phyloP scores from a whole-genome alignment of 35 echinoderm and acorn worm genomes.

The Chiridota heheva region DNA sequence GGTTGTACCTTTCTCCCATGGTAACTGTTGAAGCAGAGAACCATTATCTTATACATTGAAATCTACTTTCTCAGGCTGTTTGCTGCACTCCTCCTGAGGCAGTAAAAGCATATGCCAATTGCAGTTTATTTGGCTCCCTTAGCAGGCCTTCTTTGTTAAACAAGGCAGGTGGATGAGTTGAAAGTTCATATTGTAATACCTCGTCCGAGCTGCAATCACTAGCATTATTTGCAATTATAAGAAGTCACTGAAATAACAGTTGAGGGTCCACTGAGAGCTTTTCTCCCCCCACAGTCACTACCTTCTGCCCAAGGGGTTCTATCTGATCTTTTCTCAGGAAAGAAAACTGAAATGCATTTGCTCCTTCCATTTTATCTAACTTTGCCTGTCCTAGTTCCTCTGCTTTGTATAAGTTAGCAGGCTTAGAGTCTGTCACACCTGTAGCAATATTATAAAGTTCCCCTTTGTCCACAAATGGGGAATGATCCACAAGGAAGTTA shows the following conservation, averaged over 20 bases:
- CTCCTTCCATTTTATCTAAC: constrained; percentile 7
- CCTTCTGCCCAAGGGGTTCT: constrained; percentile 14
- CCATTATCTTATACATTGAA: too few species aligned
- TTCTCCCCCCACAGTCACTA: constrained; percentile 18
- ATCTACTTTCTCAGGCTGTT: too few species aligned
- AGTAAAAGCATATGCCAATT: too few species aligned
- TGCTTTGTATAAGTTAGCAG: constrained; percentile 7
- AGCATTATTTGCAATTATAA: constrained; percentile 3
- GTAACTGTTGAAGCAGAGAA: too few species aligned
- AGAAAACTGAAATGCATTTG: background rate
- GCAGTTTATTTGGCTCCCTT: too few species aligned
- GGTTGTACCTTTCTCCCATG: too few species aligned
- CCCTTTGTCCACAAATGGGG: constrained; percentile 25
- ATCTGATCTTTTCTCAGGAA: constrained; percentile 20
- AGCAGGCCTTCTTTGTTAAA: too few species aligned
- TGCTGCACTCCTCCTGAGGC: too few species aligned
- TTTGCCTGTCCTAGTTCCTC: constrained; percentile 10
- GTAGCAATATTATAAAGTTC: constrained; percentile 10
- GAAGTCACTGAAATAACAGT: constrained; percentile 30
- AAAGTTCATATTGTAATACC: too few species aligned
- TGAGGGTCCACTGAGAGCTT: constrained; percentile 14
- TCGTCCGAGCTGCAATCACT: too few species aligned
- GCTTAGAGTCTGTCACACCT: background rate
- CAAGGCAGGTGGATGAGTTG: too few species aligned
- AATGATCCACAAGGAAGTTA: background rate